Evolutionary conservation across 2,797 vertebrate genomes (phyloP).

Genomic region (Craterocephalus amniculus): DNA sequence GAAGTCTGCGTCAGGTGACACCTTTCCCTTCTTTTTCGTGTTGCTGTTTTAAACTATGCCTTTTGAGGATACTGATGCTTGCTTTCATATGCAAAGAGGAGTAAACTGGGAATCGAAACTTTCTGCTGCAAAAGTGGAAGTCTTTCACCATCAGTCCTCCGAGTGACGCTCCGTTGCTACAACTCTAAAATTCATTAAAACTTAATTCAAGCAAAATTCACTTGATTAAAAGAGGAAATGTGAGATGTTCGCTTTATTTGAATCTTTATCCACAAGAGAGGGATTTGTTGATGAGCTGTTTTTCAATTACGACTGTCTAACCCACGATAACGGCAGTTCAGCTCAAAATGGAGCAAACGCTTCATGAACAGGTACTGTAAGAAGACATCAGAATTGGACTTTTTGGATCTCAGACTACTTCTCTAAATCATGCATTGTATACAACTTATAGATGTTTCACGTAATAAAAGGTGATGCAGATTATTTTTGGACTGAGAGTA

Average conservation of each 20-base stretch:
- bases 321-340: neutral
- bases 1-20: slow-evolving; percentile 26
- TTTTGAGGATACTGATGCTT: neutral
- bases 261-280: slow-evolving; percentile 7
- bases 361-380: neutral
- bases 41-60: slow-evolving; percentile 17
- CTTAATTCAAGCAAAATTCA: slow-evolving; percentile 11
- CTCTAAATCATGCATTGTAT: neutral
- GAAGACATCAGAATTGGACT: neutral
- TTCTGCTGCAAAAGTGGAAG: slow-evolving; percentile 33
- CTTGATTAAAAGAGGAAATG: slow-evolving; percentile 23
- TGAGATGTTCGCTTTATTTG: slow-evolving; percentile 15
- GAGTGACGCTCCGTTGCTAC: slow-evolving; percentile 8
- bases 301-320: neutral
- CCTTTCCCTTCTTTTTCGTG: neutral
- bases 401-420: too few relatives aligned
- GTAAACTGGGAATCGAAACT: slow-evolving; percentile 37
- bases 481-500: slow-evolving; percentile 15
- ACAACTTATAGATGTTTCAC: neutral
- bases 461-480: neutral
- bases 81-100: slow-evolving; percentile 49
- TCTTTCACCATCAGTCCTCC: slow-evolving; percentile 19
- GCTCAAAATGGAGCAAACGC: neutral
- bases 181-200: slow-evolving; percentile 38
- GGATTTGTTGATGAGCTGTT: slow-evolving; percentile 4